phyloP scores from a whole-genome alignment of 2,113 vertebrate genomes.

The Sylvia atricapilla region DNA sequence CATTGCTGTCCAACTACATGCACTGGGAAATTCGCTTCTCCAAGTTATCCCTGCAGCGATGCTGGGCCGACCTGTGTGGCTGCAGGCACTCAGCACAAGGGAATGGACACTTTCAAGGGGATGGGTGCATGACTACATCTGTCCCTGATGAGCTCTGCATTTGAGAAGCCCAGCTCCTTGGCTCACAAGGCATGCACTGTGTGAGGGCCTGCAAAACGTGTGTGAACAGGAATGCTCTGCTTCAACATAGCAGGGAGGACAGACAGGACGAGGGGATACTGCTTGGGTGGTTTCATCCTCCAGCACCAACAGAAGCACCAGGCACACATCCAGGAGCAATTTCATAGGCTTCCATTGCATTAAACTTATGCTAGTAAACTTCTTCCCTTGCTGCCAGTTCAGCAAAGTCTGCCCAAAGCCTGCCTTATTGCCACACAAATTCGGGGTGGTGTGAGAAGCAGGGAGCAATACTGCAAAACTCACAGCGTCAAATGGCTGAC shows the following conservation, averaged over 20 bases:
- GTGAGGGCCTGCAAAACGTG: rapidly evolving
- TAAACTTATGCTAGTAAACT: background rate
- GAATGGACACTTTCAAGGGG: background rate
- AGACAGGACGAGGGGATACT: rapidly evolving
- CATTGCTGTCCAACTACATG: background rate
- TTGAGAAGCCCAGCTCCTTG: background rate
- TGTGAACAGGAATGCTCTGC: background rate
- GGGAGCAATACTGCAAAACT: background rate
- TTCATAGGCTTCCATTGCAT: background rate
- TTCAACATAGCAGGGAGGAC: background rate
- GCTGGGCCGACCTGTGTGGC: background rate
- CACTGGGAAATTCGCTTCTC: background rate
- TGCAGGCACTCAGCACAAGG: background rate
- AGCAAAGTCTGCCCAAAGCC: background rate
- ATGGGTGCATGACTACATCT: background rate
- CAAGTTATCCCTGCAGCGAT: rapidly evolving
- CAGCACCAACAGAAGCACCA: rapidly evolving
- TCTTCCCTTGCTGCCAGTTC: background rate
- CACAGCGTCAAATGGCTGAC: rapidly evolving
- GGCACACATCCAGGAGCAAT: background rate
- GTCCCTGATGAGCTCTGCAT: background rate
- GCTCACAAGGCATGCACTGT: background rate
- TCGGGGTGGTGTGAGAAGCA: background rate
- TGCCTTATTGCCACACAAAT: rapidly evolving
- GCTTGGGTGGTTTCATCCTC: background rate